Percentiles rank a stretch among this genome's conserved stretches.
Conservation (phyloP, 1,140 invertebrate genomes). For the Drosophila arizonae region DNA sequence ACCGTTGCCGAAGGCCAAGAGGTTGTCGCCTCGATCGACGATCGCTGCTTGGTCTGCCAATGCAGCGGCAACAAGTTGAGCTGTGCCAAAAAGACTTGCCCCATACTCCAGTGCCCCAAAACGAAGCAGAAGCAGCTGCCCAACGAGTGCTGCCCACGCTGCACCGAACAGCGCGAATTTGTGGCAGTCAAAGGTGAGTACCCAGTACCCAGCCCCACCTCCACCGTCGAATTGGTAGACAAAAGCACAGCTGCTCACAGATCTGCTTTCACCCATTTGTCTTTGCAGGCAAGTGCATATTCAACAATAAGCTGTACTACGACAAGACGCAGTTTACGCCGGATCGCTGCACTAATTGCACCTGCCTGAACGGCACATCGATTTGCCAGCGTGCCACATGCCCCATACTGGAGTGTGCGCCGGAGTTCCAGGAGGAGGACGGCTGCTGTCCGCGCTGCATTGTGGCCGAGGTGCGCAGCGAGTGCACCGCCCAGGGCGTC, state of each 20-base stretch:
- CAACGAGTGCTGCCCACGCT: constrained; percentile 93
- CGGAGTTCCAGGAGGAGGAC: constrained; percentile 87
- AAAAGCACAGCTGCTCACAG: background rate
- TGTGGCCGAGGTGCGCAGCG: constrained; percentile 85
- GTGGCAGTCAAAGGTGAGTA: constrained; percentile 84
- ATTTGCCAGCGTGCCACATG: constrained; percentile 91
- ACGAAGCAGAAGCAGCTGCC: constrained; percentile 86
- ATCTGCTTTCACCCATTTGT: constrained; percentile 12
- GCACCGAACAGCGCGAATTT: constrained; percentile 86
- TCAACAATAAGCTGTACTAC: constrained; percentile 85
- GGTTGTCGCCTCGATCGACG: constrained; percentile 89
- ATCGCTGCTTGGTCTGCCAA: constrained; percentile 93
- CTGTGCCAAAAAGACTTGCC: constrained; percentile 92
- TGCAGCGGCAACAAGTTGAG: constrained; percentile 90
- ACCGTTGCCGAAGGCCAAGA: constrained; percentile 88
- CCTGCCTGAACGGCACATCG: constrained; percentile 89
- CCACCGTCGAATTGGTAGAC: background rate
- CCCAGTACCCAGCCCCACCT: background rate
- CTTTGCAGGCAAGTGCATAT: constrained; percentile 86
- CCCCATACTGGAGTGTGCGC: constrained; percentile 91
- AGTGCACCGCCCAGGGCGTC: constrained; percentile 86
- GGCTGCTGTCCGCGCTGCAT: constrained; percentile 91
- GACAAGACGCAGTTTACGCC: constrained; percentile 82
- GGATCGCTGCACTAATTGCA: constrained; percentile 93
- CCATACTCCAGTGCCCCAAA: constrained; percentile 90